phyloP scores from a whole-genome alignment of 2,888 invertebrate species.

The Drosophila lutescens region DNA sequence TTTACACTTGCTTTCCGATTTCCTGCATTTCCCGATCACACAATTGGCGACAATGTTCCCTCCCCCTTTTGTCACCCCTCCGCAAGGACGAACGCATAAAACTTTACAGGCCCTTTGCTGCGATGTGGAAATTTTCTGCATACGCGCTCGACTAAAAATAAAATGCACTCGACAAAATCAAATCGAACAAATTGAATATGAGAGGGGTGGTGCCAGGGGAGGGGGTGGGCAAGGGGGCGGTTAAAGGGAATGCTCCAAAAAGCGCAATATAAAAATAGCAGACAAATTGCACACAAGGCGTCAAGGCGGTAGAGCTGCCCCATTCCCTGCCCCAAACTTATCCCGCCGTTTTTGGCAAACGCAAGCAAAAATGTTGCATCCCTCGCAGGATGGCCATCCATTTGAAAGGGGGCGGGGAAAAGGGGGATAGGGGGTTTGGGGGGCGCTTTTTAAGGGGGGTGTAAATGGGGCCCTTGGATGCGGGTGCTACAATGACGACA shows the following conservation, averaged over 20 bases:
- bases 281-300: slow-evolving; percentile 76
- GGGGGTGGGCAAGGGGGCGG: not conserved
- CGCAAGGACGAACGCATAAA: slow-evolving; percentile 58
- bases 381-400: slow-evolving; percentile 26
- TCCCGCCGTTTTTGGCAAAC: slow-evolving; percentile 62
- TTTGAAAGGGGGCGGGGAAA: not conserved
- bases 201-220: slow-evolving; percentile 6
- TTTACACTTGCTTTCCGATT: slow-evolving; percentile 42
- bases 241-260: slow-evolving; percentile 8
- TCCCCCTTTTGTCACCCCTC: not conserved
- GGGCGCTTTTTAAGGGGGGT: not conserved
- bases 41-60: slow-evolving; percentile 56
- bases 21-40: slow-evolving; percentile 7
- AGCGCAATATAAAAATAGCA: slow-evolving; percentile 67
- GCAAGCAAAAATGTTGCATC: slow-evolving; percentile 72
- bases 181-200: slow-evolving; percentile 77
- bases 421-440: no score
- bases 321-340: slow-evolving; percentile 12
- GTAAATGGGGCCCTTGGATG: slow-evolving; percentile 31
- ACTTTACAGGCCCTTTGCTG: slow-evolving; percentile 69
- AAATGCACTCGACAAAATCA: slow-evolving; percentile 73
- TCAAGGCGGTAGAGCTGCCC: slow-evolving; percentile 40
- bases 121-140: slow-evolving; percentile 61
- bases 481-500: slow-evolving; percentile 68
- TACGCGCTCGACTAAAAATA: slow-evolving; percentile 67